Evolutionary conservation across 2,888 invertebrate genomes (phyloP), one percentile per base, ranked within the genome.

Genomic region (Leptura quadrifasciata): DNA sequence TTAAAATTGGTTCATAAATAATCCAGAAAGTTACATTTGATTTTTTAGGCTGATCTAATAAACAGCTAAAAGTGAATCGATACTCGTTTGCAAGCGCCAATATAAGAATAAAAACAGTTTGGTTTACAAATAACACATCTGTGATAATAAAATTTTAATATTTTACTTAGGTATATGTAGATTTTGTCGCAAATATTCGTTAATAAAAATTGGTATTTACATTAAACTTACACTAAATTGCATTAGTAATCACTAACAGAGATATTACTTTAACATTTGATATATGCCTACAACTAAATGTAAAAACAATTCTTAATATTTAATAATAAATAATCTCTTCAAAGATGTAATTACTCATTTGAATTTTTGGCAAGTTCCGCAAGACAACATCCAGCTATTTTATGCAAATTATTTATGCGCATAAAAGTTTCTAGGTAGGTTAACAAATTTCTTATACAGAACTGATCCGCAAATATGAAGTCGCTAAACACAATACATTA

Each of bases 131-230:
- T 5, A n/a, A 47, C 5, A 39, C 12, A 39, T 39, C 12, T 39
- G 2, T 6, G 12, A 15, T 39, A 39, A 6, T 15, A 6, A n/a
- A 47, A n/a, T 47, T 47, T 47, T 47, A 15, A n/a, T 47, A n/a
- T 47, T 47, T 12, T 47, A 47, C 0, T 47, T 47, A 47, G n/a
- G n/a, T 47, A 35, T 35, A 47, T n/a, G 12, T 47, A 12, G 17
- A 47, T 2, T n/a, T n/a, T n/a, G 15, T 5, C 1, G n/a, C n/a
- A 47, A 47, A 47, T n/a, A n/a, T 58, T 15, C 15, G n/a, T 5
- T 10, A 58, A 58, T n/a, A 58, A 58, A 58, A n/a, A 21, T 27
- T 27, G 58, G 31, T 31, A 63, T 63, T 35, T 63, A 17, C 18
- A 18, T 35, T 20, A 63, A 63, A 63, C 21, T 12, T 35, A 3